A percentile compares a stretch with the other conserved stretches of the same genome.
These are phyloP conservation scores for Oncorhynchus tshawytscha DNA, from an alignment of 2,113 vertebrate genomes.

Conservation along the genomic window DNA sequence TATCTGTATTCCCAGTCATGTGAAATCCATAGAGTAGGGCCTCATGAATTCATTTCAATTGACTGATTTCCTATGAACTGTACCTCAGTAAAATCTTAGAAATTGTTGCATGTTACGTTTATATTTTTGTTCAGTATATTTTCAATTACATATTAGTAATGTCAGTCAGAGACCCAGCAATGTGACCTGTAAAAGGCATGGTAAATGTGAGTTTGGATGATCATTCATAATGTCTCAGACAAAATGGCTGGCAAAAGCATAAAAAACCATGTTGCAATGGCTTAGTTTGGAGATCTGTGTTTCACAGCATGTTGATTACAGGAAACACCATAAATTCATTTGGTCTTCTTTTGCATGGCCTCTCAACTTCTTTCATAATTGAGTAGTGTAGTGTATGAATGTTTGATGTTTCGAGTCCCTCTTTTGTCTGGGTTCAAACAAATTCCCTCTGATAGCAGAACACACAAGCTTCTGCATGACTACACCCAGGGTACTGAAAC, in stretches of 20 bases:
- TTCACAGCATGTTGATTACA: constrained; percentile 66
- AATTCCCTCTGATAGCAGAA: constrained; percentile 26
- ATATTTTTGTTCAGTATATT: constrained; percentile 55
- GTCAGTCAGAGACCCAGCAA: constrained; percentile 63
- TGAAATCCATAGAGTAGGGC: no score
- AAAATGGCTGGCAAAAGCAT: constrained; percentile 35
- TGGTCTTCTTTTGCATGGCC: constrained; percentile 46
- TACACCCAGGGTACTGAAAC: no score
- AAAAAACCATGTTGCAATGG: constrained; percentile 18
- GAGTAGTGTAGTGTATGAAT: constrained; percentile 39
- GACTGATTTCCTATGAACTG: no score
- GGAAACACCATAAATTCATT: constrained; percentile 61
- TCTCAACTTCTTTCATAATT: constrained; percentile 56
- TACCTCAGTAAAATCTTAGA: no score
- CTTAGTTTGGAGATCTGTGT: constrained; percentile 48
- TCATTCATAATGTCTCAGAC: constrained; percentile 74
- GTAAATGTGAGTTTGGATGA: constrained; percentile 75
- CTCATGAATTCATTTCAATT: no score
- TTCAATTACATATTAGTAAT: constrained; percentile 71
- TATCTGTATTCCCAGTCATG: no score
- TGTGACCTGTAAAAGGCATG: constrained; percentile 70
- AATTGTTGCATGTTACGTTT: no score
- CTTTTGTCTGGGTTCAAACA: constrained; percentile 55
- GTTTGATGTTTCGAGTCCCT: constrained; percentile 47
- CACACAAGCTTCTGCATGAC: neutral